A percentile compares a stretch with the other conserved stretches of the same genome.
Evolutionary conservation across 2,797 vertebrate species (phyloP).

Genomic region (Alectoris magna): DNA sequence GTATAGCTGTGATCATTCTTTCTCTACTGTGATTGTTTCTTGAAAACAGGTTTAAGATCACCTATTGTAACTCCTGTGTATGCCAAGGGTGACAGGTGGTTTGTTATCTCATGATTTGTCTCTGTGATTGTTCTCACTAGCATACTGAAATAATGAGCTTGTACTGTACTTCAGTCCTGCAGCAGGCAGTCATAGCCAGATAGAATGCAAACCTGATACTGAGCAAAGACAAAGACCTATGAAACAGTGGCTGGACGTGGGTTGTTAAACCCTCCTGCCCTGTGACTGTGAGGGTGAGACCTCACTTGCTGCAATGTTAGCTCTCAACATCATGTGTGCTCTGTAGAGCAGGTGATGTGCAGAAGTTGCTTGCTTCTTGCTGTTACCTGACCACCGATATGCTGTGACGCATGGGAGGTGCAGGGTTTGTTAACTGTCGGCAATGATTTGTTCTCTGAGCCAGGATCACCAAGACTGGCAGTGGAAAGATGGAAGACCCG

Average conservation of each 20-base stretch:
- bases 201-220: background rate
- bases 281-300: background rate
- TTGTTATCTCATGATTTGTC: background rate
- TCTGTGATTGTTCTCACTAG: too few relatives aligned
- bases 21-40: background rate
- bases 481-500: background rate
- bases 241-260: background rate
- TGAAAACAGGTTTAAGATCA: background rate
- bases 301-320: background rate
- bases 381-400: rapidly evolving
- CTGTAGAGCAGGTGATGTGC: background rate
- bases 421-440: background rate
- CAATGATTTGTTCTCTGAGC: background rate
- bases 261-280: background rate
- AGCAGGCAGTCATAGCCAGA: background rate
- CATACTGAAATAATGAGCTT: too few relatives aligned
- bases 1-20: background rate
- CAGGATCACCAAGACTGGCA: background rate
- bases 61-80: background rate
- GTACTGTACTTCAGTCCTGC: background rate
- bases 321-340: background rate
- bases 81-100: background rate
- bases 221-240: background rate
- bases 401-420: background rate
- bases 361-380: background rate